A percentile compares a stretch with the other conserved stretches of the same genome.
Conservation (phyloP, 2,113 vertebrate genomes). For the Gulo gulo region DNA sequence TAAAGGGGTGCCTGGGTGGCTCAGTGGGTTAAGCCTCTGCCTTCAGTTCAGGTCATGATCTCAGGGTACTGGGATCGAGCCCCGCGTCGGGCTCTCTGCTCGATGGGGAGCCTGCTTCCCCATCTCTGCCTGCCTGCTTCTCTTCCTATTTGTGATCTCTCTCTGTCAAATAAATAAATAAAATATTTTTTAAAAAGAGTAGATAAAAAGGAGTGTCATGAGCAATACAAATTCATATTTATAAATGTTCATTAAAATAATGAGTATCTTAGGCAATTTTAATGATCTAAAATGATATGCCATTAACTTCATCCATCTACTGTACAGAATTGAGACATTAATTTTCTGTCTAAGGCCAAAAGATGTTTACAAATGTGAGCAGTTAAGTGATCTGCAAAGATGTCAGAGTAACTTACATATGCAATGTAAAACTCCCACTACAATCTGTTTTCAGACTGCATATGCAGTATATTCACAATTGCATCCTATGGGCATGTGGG, state of each 20-base stretch:
- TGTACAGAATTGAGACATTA: neutral
- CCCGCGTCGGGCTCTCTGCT: too few relatives aligned
- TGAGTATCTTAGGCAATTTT: neutral
- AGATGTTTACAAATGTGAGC: conserved; percentile 15
- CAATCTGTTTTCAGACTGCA: neutral
- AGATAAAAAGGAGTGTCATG: neutral
- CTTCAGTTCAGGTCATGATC: too few relatives aligned
- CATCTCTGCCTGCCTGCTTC: too few relatives aligned
- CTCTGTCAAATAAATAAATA: too few relatives aligned
- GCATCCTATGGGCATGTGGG: neutral
- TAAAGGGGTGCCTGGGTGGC: neutral
- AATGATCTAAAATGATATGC: neutral
- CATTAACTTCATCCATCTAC: neutral
- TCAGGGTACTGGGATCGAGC: too few relatives aligned
- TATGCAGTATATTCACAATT: neutral
- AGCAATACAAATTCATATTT: conserved; percentile 18
- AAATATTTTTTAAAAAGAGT: neutral
- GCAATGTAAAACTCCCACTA: neutral
- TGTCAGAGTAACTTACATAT: neutral
- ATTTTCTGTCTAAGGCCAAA: neutral
- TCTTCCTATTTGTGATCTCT: too few relatives aligned
- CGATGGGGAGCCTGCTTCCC: too few relatives aligned
- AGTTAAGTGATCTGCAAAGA: neutral
- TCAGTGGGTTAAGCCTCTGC: too few relatives aligned
- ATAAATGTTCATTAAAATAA: neutral